phyloP scores from a whole-genome alignment of 1,140 invertebrate species.

The Phthorimaea operculella region DNA sequence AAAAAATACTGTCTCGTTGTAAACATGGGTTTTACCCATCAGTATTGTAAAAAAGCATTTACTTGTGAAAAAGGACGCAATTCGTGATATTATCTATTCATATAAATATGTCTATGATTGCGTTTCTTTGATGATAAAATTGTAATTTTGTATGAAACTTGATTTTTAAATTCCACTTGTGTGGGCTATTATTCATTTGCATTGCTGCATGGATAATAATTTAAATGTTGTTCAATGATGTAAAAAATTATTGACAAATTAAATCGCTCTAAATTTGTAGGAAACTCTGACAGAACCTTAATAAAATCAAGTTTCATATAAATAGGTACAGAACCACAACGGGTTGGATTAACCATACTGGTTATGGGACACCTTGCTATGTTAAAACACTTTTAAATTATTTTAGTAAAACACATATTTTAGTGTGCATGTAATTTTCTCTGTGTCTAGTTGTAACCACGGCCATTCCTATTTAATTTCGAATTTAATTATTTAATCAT shows the following conservation, averaged over 20 bases:
- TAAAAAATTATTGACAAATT: no score
- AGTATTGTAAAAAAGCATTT: conserved; percentile 31
- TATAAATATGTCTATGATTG: no score
- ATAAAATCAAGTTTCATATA: background rate
- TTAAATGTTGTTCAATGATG: no score
- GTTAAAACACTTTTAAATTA: conserved; percentile 12
- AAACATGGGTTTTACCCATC: conserved; percentile 28
- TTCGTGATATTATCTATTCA: conserved; percentile 5
- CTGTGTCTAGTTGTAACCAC: conserved; percentile 32
- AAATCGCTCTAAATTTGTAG: no score
- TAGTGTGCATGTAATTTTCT: conserved; percentile 37
- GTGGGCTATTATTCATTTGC: no score
- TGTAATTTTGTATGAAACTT: no score
- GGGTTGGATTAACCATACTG: conserved; percentile 35
- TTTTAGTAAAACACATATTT: conserved; percentile 7
- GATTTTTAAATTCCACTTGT: no score
- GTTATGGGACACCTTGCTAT: conserved; percentile 33
- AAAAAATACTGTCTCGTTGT: conserved; percentile 14
- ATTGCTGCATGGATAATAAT: no score
- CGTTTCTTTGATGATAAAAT: no score
- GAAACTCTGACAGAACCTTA: no score
- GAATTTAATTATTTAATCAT: conserved; percentile 33
- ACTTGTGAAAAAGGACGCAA: conserved; percentile 15
- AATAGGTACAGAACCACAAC: background rate
- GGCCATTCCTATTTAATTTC: conserved; percentile 51